Evolutionary conservation across 2,888 invertebrate species (phyloP), one percentile per base, ranked within the genome.

Genomic region (Crepidodera aurea): DNA sequence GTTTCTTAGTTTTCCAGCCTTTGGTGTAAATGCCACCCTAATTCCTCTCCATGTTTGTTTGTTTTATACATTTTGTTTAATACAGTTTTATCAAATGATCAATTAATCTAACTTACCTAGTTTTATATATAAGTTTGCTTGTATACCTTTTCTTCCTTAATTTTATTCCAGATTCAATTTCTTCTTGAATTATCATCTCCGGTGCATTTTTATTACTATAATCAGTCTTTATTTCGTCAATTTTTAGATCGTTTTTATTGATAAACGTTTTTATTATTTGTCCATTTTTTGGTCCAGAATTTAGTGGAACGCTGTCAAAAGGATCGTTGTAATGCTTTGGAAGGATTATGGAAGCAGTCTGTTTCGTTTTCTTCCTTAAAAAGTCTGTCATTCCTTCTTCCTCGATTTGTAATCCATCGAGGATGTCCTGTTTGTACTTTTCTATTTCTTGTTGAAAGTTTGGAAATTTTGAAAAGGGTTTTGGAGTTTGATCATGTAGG

Each of bases 361-460:
- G 86, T 75, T 90, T 90, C 0, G 89, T 88, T 78, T 90, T 88
- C 75, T 89, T 89, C 64, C 90, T 84, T 63, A 90, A 81, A 61
- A 89, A 85, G 82, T 91, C 91, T 12, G 90, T 88, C 4, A 92
- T 83, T 2, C 92, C 92, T 78, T 93, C 93, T 75, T 92, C 92
- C 82, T 93, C 93, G 3, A 93, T 91, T 79, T 93, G 92, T 12
- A 93, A 82, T 0, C 92, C 93, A 80, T 93, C 92, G 55, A 92
- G 84, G 5, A 92, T 90, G 79, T 93, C 92, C 74, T 92, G 91
- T 73, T 92, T 91, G 72, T 92, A 86, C 75, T 90, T 88, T 76
- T 92, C 91, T n/a, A 92, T 85, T 77, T 92, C 91, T 78, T 90
- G 88, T 78, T 91, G 89, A 61, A 89, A 84, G 18, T 67, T 56